Conservation (phyloP, 2,113 vertebrate genomes). For the Pterocles gutturalis region DNA sequence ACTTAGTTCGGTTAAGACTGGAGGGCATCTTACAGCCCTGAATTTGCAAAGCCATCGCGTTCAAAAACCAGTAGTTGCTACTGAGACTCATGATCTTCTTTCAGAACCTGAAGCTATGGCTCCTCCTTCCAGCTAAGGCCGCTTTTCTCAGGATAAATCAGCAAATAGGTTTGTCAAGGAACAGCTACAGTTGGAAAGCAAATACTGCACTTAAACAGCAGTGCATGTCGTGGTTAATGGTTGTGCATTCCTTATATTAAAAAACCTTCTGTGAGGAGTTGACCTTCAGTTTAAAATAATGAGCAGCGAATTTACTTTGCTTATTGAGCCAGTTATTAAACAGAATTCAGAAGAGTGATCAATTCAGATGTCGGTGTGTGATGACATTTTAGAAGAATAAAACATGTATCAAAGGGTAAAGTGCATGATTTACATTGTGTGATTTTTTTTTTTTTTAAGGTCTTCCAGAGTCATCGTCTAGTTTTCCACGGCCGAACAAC, state of each 20-base stretch:
- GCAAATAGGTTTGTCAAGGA: neutral
- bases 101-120: neutral
- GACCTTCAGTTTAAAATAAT: neutral
- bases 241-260: neutral
- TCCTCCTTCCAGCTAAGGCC: neutral
- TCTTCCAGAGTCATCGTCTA: conserved; percentile 63
- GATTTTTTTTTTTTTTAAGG: conserved; percentile 12
- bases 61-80: neutral
- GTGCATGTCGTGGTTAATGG: neutral
- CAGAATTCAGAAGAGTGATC: neutral
- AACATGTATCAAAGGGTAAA: accelerated
- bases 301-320: neutral
- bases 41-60: neutral
- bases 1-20: neutral
- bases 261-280: neutral
- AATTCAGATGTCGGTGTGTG: neutral
- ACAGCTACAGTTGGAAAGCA: neutral
- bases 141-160: neutral
- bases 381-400: neutral
- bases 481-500: conserved; percentile 54
- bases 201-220: too few species aligned
- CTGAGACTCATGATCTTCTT: neutral
- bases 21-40: too few species aligned
- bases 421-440: accelerated
- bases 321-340: too few species aligned